phyloP scores from a whole-genome alignment of 2,888 invertebrate genomes.

The Lottia gigantea region DNA sequence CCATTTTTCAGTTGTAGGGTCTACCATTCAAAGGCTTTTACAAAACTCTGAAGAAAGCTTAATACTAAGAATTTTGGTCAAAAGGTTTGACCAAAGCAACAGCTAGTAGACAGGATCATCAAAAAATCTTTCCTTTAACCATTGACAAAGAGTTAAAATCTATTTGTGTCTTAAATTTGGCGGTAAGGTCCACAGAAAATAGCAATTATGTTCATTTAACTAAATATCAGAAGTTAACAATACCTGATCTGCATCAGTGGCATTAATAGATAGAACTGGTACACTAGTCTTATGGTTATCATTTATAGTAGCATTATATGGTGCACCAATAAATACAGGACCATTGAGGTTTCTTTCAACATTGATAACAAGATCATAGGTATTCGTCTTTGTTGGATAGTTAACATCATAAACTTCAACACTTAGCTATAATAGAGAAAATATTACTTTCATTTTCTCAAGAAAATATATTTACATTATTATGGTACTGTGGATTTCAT shows the following conservation, averaged over 20 bases:
- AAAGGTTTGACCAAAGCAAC: no score
- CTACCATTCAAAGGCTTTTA: no score
- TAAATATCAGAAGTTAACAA: conserved; percentile 20
- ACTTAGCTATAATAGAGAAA: conserved; percentile 31
- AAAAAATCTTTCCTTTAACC: no score
- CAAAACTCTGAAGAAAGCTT: no score
- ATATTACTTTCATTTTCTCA: background rate
- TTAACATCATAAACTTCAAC: conserved; percentile 34
- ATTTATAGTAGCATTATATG: conserved; percentile 23
- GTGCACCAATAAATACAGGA: conserved; percentile 44
- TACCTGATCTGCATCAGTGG: conserved; percentile 50
- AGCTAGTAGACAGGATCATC: no score
- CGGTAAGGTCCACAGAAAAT: no score
- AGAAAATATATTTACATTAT: no score
- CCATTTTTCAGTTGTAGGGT: no score
- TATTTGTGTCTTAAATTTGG: no score
- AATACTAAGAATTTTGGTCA: no score
- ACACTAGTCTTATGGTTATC: conserved; percentile 31
- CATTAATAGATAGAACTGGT: conserved; percentile 37
- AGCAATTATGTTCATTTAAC: background rate
- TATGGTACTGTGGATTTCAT: no score
- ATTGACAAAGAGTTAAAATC: no score
- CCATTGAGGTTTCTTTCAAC: conserved; percentile 43
- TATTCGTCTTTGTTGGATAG: conserved; percentile 28
- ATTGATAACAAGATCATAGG: conserved; percentile 40